Percentiles rank a stretch among this genome's conserved stretches.
Evolutionary conservation across 2,113 vertebrate species (phyloP).

Genomic region (Machaerirhynchus nigripectus): DNA sequence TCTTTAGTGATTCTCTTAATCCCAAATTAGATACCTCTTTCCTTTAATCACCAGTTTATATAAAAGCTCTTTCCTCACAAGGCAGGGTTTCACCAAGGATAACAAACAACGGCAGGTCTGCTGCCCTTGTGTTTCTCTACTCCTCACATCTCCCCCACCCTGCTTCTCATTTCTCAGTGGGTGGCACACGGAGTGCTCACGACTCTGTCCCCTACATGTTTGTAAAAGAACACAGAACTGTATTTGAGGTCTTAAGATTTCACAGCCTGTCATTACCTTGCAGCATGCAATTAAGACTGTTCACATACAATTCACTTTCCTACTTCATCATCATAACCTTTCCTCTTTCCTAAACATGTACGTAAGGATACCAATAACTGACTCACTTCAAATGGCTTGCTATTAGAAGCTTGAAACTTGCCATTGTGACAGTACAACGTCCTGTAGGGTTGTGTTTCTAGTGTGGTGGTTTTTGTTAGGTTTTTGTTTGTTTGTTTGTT

Average conservation of each 20-base stretch:
- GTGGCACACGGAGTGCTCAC: neutral
- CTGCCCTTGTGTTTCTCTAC: neutral
- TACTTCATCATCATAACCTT: neutral
- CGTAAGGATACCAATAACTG: neutral
- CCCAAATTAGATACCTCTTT: constrained; percentile 38
- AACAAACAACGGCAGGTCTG: neutral
- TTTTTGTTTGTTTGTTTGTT: neutral
- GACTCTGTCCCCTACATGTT: neutral
- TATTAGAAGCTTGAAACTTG: neutral
- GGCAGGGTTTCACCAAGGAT: constrained; percentile 5
- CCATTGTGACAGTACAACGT: neutral
- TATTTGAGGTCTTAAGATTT: neutral
- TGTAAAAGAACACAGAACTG: constrained; percentile 9
- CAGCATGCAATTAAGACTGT: constrained; percentile 16
- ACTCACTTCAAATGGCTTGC: neutral
- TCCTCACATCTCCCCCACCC: neutral
- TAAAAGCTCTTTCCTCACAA: neutral
- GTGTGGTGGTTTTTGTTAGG: neutral
- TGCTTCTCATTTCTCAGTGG: neutral
- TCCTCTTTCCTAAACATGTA: neutral
- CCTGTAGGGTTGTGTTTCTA: neutral
- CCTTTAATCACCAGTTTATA: constrained; percentile 39
- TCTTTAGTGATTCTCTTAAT: constrained; percentile 27
- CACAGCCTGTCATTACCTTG: constrained; percentile 7
- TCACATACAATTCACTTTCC: neutral